These are phyloP conservation scores for Cardiocondyla obscurior DNA, from an alignment of 1,140 invertebrate genomes.

Conservation along the genomic window DNA sequence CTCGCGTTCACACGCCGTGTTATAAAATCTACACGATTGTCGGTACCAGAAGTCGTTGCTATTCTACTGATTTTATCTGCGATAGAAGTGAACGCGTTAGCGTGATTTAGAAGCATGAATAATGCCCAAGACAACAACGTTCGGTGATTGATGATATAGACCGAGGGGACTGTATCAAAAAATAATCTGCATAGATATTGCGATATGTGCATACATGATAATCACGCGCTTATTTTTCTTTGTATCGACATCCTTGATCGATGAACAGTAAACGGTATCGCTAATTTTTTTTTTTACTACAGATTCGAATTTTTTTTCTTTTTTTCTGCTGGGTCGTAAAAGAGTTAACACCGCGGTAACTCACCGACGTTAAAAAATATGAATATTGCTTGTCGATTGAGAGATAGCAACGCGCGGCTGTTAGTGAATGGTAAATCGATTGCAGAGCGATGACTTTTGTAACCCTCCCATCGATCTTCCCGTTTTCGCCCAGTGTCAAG, in stretches of 20 bases:
- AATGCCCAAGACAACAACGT: slow-evolving; percentile 24
- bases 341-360: neutral
- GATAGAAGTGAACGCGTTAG: slow-evolving; percentile 22
- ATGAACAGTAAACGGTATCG: slow-evolving; percentile 27
- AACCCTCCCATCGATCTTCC: slow-evolving; percentile 70
- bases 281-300: slow-evolving; percentile 1
- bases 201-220: slow-evolving; percentile 31
- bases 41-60: neutral
- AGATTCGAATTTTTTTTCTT: too few species aligned
- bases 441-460: slow-evolving; percentile 49
- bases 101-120: slow-evolving; percentile 45
- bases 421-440: neutral
- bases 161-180: neutral
- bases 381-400: neutral
- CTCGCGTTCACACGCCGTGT: slow-evolving; percentile 15
- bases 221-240: slow-evolving; percentile 26
- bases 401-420: neutral
- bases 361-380: neutral
- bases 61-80: slow-evolving; percentile 23
- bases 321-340: neutral
- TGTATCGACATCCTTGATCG: slow-evolving; percentile 14
- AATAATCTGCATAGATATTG: slow-evolving; percentile 38
- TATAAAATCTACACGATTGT: slow-evolving; percentile 14
- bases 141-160: slow-evolving; percentile 35
- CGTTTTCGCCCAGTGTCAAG: slow-evolving; percentile 79